Percentiles rank a stretch among this genome's conserved stretches.
Conservation (phyloP, 2,113 vertebrate species). For the Astatoreochromis straeleni region DNA sequence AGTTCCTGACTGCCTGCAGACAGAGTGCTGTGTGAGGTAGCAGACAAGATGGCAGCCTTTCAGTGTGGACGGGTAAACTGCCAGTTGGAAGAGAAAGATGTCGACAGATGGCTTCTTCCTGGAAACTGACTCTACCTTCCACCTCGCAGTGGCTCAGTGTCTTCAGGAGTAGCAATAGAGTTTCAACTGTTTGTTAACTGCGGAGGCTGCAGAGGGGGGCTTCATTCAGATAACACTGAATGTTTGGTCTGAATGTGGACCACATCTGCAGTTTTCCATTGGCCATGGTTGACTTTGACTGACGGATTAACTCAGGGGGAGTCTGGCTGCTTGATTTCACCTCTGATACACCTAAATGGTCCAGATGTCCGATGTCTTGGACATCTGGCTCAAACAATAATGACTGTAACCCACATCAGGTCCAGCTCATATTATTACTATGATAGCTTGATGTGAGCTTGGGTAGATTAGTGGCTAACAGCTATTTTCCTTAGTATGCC, state of each 20-base stretch:
- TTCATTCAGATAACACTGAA: background rate
- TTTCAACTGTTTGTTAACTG: background rate
- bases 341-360: background rate
- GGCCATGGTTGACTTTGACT: background rate
- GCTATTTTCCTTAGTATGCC: background rate
- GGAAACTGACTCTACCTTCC: background rate
- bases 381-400: background rate
- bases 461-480: background rate
- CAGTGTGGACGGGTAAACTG: background rate
- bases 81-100: slow-evolving; percentile 14
- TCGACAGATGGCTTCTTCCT: slow-evolving; percentile 33
- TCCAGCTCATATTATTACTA: background rate
- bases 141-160: background rate
- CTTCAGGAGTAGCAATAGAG: fast-evolving
- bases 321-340: background rate
- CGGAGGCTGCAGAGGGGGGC: background rate
- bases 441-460: background rate
- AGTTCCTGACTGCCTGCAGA: background rate
- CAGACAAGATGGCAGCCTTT: background rate
- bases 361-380: background rate
- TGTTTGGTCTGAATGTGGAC: background rate
- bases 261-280: background rate
- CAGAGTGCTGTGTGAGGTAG: background rate
- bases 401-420: background rate
- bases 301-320: background rate